Conservation (phyloP, 2,888 invertebrate species). For the Tillus elongatus region DNA sequence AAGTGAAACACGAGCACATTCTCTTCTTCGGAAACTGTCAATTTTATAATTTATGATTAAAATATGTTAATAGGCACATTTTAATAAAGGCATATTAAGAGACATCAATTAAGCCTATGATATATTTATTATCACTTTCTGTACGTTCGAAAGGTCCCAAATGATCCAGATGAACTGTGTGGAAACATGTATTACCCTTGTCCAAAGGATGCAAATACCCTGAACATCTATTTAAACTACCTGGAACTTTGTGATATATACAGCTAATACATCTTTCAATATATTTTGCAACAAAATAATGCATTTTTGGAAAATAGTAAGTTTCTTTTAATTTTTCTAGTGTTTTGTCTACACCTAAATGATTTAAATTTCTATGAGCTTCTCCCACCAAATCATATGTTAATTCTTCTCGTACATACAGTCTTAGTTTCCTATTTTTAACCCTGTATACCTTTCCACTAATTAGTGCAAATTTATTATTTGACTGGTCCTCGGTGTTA, state of each 20-base stretch:
- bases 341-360: constrained; percentile 20
- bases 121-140: constrained; percentile 8
- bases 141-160: constrained; percentile 10
- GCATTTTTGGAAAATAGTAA: constrained; percentile 21
- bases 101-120: constrained; percentile 10
- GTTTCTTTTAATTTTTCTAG: constrained; percentile 14
- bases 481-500: constrained; percentile 16
- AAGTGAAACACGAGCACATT: no score
- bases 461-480: constrained; percentile 15
- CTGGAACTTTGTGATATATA: constrained; percentile 13
- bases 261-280: constrained; percentile 19
- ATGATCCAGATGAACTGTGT: constrained; percentile 12
- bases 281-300: constrained; percentile 15
- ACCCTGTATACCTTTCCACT: constrained; percentile 18
- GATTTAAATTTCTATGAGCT: constrained; percentile 13
- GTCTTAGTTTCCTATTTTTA: constrained; percentile 8
- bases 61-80: no score
- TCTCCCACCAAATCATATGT: constrained; percentile 13
- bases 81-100: no score
- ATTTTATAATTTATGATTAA: no score
- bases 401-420: constrained; percentile 15
- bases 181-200: constrained; percentile 10
- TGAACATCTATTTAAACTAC: constrained; percentile 4
- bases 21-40: constrained; percentile 5
- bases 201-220: constrained; percentile 11